Evolutionary conservation across 2,888 invertebrate species (phyloP), one percentile per base, ranked within the genome.

Genomic region (Saturnia pavonia): DNA sequence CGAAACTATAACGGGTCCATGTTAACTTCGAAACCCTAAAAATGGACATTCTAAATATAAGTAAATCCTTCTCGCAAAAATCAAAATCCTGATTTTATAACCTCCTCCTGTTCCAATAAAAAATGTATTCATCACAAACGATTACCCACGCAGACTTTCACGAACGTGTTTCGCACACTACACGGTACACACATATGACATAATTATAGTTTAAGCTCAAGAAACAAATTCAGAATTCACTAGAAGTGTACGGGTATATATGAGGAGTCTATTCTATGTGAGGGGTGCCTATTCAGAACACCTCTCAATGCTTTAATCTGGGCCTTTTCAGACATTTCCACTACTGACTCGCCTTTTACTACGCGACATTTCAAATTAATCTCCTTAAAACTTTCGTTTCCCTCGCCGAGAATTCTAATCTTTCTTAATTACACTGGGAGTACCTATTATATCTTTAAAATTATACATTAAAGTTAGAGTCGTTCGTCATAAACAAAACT

Each of bases 281-380:
- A 68, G 71, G 25, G 42, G 42, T 68, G 79, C 72, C 81, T 82
- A 81, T 83, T 81, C 77, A 80, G 74, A 77, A 74, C 77, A 78
- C 80, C 83, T 83, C 79, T 79, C 75, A 81, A 73, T 76, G 77
- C 78, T 84, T 83, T 84, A 82, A 84, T 88, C 82, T 82, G 75
- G 74, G 78, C 74, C 75, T 79, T 80, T 80, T 70, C 25, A 72
- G 79, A 80, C 77, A 77, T 69, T 72, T 70, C 71, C 69, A 25
- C 6, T 25, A 25, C 43, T 25, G 51, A 72, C 73, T 73, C 74
- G 76, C 80, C 77, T 78, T 79, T 78, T 77, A 72, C 73, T 73
- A 75, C 73, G 70, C 77, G 76, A 77, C 76, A 72, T 75, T 75
- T 71, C 71, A 74, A 80, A 83, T 83, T 80, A 80, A 84, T 83